A percentile compares a stretch with the other conserved stretches of the same genome.
These are phyloP conservation scores for Schizothorax lantsangensis DNA, from an alignment of 2,797 vertebrate species.

Conservation along the genomic window DNA sequence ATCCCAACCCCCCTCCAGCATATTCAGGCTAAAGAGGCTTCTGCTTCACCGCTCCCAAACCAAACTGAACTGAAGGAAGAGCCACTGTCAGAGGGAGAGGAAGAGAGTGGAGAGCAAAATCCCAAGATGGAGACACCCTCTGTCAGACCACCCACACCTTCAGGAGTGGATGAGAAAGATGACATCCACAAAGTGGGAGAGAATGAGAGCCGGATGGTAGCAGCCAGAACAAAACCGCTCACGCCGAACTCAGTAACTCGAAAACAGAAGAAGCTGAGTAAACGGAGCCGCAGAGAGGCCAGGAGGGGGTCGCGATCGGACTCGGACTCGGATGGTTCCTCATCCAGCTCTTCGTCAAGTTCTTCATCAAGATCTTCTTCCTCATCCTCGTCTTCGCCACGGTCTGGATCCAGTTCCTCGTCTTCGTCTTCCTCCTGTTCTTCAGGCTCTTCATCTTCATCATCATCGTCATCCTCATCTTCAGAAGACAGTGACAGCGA, in stretches of 20 bases:
- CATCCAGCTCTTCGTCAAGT: slow-evolving; percentile 94
- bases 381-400: slow-evolving; percentile 90
- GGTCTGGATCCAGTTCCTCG: slow-evolving; percentile 89
- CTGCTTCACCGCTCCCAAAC: slow-evolving; percentile 54
- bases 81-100: slow-evolving; percentile 77
- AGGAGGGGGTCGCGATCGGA: slow-evolving; percentile 83
- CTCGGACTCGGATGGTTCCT: slow-evolving; percentile 89
- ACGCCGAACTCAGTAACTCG: slow-evolving; percentile 92
- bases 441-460: slow-evolving; percentile 92
- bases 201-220: slow-evolving; percentile 89
- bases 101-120: slow-evolving; percentile 68
- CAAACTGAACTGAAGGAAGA: slow-evolving; percentile 85
- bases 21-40: slow-evolving; percentile 74
- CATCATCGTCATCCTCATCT: slow-evolving; percentile 87
- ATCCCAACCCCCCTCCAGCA: slow-evolving; percentile 70
- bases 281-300: slow-evolving; percentile 85
- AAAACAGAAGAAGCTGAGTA: slow-evolving; percentile 90
- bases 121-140: slow-evolving; percentile 71
- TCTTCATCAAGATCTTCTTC: slow-evolving; percentile 85
- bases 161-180: slow-evolving; percentile 77
- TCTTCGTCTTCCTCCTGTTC: slow-evolving; percentile 94
- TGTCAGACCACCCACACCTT: slow-evolving; percentile 76
- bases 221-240: slow-evolving; percentile 94
- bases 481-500: slow-evolving; percentile 93
- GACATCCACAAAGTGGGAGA: slow-evolving; percentile 73